Evolutionary conservation across 2,797 vertebrate genomes (phyloP), one percentile per base, ranked within the genome.

Genomic region (Sebastes melanostomus): DNA sequence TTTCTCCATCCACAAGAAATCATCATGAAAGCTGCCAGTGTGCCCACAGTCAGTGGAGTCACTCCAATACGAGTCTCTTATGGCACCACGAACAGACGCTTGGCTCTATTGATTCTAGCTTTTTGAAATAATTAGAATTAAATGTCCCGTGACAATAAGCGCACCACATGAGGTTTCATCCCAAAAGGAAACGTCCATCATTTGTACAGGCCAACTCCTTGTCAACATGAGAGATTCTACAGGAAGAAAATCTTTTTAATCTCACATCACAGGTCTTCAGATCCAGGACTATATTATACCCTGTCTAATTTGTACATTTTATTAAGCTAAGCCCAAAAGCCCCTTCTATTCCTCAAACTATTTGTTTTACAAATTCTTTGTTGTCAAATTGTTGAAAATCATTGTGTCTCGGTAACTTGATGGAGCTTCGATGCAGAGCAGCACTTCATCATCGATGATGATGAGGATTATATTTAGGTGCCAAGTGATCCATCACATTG

Each of bases 21-120:
- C 29, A 9, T 52, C 27, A 30, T 75, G 62, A 78, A 50, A 61
- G 72, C 80, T 78, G 69, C 75, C 66, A 75, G 16, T 32, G 76
- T 52, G 58, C 63, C 67, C 34, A 25, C 12, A 77, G 66, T 29
- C 62, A 34, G 69, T 77, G 62, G 67, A 87, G 78, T 79, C 27
- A 1, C 55, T 86, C 18, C 74, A 82, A 24, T 7, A 14, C 18
- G 6, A 77, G 75, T 61, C 81, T 78, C 71, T 36, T 4, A 8
- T 22, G 72, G 77, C 66, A 20, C 8, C 20, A 6, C 6, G 14
- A 62, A 75, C 66, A 86, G 69, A 81, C 29, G 38, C 60, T 70
- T 42, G 71, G 80, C 82, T 78, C 65, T 14, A 9, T 6, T 50
- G 67, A 67, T 20, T 67, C 30, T 4, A 20, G 75, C 55, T 70